Evolutionary conservation across 2,113 vertebrate genomes (phyloP).

Genomic region (Saguinus midas): DNA sequence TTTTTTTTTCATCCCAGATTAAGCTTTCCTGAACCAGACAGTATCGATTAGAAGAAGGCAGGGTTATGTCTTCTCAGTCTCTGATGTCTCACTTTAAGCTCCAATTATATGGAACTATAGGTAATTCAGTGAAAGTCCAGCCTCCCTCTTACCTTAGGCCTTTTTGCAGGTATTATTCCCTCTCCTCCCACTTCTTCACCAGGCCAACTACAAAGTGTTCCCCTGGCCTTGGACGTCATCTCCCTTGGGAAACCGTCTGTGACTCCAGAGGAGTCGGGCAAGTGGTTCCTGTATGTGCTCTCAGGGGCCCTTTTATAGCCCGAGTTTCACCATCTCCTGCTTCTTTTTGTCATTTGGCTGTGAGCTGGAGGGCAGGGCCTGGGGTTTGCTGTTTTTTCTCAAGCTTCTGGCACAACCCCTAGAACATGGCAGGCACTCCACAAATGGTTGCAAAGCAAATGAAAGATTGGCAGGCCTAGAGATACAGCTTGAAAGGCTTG

Average conservation of each 20-base stretch:
- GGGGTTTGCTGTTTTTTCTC: background rate
- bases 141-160: background rate
- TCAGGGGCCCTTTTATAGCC: background rate
- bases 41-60: background rate
- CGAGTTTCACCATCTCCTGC: background rate
- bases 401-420: background rate
- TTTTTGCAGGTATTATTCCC: background rate
- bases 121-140: background rate
- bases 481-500: background rate
- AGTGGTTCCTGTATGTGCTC: background rate
- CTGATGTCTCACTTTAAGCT: background rate
- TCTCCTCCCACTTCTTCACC: background rate
- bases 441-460: background rate
- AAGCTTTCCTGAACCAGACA: background rate
- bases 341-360: background rate
- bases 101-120: background rate
- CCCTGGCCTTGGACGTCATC: background rate
- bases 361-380: background rate
- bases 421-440: background rate
- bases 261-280: background rate
- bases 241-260: background rate
- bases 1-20: background rate
- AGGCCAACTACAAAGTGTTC: background rate
- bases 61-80: background rate
- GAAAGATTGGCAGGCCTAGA: background rate